Percentiles rank a stretch among this genome's conserved stretches.
These are phyloP conservation scores for Anadara kagoshimensis DNA, from an alignment of 1,140 invertebrate species.

Conservation along the genomic window DNA sequence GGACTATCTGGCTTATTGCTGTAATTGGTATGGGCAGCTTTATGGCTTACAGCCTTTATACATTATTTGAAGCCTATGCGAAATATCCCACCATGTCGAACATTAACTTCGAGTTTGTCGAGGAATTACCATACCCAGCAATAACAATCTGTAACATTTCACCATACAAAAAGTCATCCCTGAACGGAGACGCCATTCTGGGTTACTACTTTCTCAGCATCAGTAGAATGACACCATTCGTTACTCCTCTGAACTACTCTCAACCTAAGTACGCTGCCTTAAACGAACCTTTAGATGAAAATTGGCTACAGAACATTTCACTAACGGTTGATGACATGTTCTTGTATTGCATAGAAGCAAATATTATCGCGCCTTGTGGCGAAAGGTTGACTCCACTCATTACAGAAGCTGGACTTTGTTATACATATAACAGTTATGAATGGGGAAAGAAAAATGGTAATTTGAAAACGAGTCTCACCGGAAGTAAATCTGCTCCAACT, in stretches of 20 bases:
- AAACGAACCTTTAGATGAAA: neutral
- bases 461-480: constrained; percentile 1
- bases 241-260: constrained; percentile 18
- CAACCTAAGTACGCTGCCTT: constrained; percentile 13
- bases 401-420: constrained; percentile 37
- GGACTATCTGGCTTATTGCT: constrained; percentile 21
- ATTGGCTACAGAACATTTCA: constrained; percentile 15
- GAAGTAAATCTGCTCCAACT: constrained; percentile 20
- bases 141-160: constrained; percentile 23
- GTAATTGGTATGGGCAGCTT: constrained; percentile 11
- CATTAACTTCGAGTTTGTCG: constrained; percentile 15
- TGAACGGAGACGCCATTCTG: neutral
- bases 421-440: constrained; percentile 21
- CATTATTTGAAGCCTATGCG: constrained; percentile 6
- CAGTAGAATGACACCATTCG: constrained; percentile 9
- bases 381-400: constrained; percentile 1
- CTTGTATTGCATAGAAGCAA: neutral
- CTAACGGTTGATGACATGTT: constrained; percentile 11
- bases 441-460: neutral
- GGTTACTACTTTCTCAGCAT: neutral
- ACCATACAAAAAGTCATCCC: constrained; percentile 16
- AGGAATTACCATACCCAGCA: constrained; percentile 19
- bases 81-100: constrained; percentile 18
- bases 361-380: neutral
- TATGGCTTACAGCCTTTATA: constrained; percentile 11